These are phyloP conservation scores for Sebastes iracundus DNA, from an alignment of 2,797 vertebrate genomes.

Conservation along the genomic window DNA sequence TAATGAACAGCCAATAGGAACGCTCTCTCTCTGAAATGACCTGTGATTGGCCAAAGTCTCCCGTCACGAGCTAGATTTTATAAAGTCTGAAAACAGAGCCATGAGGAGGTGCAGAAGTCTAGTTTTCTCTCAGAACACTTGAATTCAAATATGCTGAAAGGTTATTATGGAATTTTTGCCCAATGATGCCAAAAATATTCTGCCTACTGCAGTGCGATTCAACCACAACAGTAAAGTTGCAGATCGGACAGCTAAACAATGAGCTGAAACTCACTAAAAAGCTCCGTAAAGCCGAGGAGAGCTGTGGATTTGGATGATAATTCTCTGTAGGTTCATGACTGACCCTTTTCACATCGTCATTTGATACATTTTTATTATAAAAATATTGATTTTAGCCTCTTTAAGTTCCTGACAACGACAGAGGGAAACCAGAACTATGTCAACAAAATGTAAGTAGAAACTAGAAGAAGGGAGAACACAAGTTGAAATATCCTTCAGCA, in stretches of 20 bases:
- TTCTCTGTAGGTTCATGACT: not conserved
- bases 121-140: too few relatives aligned
- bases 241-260: not conserved
- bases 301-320: not conserved
- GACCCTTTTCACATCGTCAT: not conserved
- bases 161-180: too few relatives aligned
- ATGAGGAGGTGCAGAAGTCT: too few relatives aligned
- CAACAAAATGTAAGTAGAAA: slow-evolving; percentile 5
- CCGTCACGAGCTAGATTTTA: too few relatives aligned
- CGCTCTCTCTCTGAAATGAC: too few relatives aligned
- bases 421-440: not conserved
- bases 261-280: not conserved
- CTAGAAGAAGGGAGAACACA: not conserved
- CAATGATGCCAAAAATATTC: too few relatives aligned
- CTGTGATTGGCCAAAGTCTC: too few relatives aligned
- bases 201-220: too few relatives aligned
- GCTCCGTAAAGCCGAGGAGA: not conserved
- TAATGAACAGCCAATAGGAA: too few relatives aligned
- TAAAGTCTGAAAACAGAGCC: too few relatives aligned
- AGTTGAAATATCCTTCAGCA: not conserved
- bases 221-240: too few relatives aligned
- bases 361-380: not conserved
- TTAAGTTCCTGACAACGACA: not conserved
- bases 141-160: too few relatives aligned
- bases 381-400: not conserved